A percentile compares a stretch with the other conserved stretches of the same genome.
These are phyloP conservation scores for Amphipyra berbera DNA, from an alignment of 2,888 invertebrate species.

Conservation along the genomic window DNA sequence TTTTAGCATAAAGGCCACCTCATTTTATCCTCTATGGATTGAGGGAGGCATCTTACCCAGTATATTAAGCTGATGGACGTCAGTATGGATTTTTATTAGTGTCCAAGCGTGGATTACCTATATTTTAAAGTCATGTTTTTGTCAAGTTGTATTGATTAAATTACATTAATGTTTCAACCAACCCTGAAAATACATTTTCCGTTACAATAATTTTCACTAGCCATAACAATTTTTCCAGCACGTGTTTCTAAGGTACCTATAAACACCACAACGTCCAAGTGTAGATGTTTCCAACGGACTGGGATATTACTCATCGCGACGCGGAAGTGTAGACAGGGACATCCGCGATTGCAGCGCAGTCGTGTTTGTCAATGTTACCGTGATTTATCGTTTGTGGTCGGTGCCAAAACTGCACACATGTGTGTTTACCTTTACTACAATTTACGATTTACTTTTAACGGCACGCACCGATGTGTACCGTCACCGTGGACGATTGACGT, in stretches of 20 bases:
- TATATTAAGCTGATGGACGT: no score
- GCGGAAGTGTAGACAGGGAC: constrained; percentile 81
- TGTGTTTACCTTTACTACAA: constrained; percentile 70
- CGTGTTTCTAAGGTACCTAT: constrained; percentile 35
- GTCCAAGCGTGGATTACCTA: no score
- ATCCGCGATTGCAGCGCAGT: constrained; percentile 79
- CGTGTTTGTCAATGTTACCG: constrained; percentile 82
- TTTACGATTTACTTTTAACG: constrained; percentile 63
- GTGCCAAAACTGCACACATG: constrained; percentile 76
- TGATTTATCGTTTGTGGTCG: constrained; percentile 77
- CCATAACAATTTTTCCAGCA: constrained; percentile 42
- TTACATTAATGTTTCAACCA: background rate
- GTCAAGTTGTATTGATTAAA: no score
- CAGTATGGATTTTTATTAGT: no score
- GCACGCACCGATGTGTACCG: constrained; percentile 50
- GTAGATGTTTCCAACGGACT: constrained; percentile 60
- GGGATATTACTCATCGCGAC: constrained; percentile 80
- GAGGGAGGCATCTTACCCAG: no score
- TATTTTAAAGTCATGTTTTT: no score
- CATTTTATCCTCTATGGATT: no score
- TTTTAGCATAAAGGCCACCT: constrained; percentile 7
- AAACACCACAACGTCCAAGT: constrained; percentile 45
- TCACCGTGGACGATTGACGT: constrained; percentile 48
- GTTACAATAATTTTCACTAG: constrained; percentile 14
- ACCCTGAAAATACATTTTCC: constrained; percentile 2